Base-by-base conservation (phyloP, 2,113 vertebrate species). In the Tichodroma muraria region DNA sequence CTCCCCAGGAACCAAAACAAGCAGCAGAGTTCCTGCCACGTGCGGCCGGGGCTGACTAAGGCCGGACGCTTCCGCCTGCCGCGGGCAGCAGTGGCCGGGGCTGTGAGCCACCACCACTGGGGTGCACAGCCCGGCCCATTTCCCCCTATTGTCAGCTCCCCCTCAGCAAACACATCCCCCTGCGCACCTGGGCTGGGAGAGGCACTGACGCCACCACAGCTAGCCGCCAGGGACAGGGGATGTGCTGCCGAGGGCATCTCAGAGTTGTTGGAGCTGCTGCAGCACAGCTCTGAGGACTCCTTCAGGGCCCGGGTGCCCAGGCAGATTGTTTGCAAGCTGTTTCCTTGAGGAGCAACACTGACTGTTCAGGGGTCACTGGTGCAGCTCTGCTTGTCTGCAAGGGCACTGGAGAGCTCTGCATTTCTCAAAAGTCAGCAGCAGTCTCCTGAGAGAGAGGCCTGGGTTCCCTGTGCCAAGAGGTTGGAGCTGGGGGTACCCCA, bases 101-200 rank as follows among this genome's bases (percentile, higher is more conserved):
- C 92, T 3, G 7, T 0, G 13, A 85, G 94, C 92, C 89, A 79
- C 94, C 91, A 4, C 80, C 94, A 84, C 44, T 18, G 20, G 88
- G 57, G 52, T n/a, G 88, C 52, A 3, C 33, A 10, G 78, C 91
- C 83, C 73, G 10, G 92, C 89, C 85, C 97, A 97, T 88, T 98
- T 98, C 98, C 98, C 97, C 54, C 96, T 94, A 98, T 98, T 98
- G 98, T 98, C 94, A 96, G 94, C 52, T 60, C 84, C 65, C 63
- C 83, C 54, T 88, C 83, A 0, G 90, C 92, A 96, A 96, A 96
- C 94, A 96, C 92, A 92, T 80, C 72, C 80, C 80, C 61, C 83
- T 57, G 80, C 13, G 22, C 98, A 98, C 97, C 98, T 98, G 97
- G 95, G 28, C 73, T 30, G 85, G 75, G 65, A 93, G 42, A 78